phyloP scores from a whole-genome alignment of 1,140 invertebrate species.

The Apis florea region DNA sequence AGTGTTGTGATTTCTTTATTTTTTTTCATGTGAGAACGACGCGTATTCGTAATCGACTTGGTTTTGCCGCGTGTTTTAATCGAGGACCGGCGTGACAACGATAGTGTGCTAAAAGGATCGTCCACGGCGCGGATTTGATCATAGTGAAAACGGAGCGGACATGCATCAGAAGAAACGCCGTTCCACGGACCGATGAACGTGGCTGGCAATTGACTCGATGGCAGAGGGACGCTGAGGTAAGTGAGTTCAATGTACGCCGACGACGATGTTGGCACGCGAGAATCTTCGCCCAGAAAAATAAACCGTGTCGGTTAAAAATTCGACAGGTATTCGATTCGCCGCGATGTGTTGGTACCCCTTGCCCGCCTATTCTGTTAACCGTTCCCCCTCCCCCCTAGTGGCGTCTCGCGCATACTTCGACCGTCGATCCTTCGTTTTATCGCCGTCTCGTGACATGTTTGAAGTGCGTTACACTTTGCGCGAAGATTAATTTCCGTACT shows the following conservation, averaged over 20 bases:
- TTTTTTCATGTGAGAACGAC: not conserved
- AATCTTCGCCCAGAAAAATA: slow-evolving; percentile 39
- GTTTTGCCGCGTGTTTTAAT: slow-evolving; percentile 7
- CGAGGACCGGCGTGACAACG: not conserved
- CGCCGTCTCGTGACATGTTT: not conserved
- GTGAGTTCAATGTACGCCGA: slow-evolving; percentile 59
- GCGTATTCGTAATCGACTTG: not conserved
- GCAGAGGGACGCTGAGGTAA: slow-evolving; percentile 62
- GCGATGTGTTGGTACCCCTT: not conserved
- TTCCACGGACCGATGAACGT: slow-evolving; percentile 54
- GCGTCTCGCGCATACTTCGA: slow-evolving; percentile 5
- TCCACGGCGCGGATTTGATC: not conserved
- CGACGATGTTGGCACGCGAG: slow-evolving; percentile 49
- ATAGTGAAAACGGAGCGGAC: not conserved
- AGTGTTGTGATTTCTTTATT: slow-evolving; percentile 30
- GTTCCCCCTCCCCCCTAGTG: not conserved
- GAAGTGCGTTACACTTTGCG: not conserved
- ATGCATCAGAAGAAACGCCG: slow-evolving; percentile 40
- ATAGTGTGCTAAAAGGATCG: not conserved
- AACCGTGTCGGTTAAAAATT: not conserved
- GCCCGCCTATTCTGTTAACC: not conserved
- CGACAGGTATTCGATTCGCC: not conserved
- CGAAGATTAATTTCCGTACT: slow-evolving; percentile 24
- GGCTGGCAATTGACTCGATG: slow-evolving; percentile 50
- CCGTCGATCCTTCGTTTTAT: slow-evolving; percentile 12